phyloP scores from a whole-genome alignment of 2,797 vertebrate genomes.

The Pampus argenteus region DNA sequence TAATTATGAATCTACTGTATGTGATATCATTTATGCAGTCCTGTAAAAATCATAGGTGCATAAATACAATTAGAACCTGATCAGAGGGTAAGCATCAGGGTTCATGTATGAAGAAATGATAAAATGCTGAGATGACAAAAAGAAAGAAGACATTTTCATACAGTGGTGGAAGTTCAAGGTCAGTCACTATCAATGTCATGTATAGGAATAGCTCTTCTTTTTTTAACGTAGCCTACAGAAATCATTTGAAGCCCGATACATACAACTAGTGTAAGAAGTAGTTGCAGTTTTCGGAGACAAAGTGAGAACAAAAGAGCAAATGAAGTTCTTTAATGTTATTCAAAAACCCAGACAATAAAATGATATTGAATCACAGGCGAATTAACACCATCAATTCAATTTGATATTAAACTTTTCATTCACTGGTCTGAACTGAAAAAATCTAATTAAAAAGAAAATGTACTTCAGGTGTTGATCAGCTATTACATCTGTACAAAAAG shows the following conservation, averaged over 20 bases:
- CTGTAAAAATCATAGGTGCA: no score
- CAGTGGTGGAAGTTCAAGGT: background rate
- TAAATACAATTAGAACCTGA: background rate
- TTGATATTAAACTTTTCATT: slow-evolving; percentile 1
- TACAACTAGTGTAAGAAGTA: background rate
- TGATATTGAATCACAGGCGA: slow-evolving; percentile 5
- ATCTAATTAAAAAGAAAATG: background rate
- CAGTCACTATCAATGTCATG: background rate
- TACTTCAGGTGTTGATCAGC: background rate
- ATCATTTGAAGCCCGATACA: slow-evolving; percentile 2
- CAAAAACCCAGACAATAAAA: background rate
- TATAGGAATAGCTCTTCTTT: background rate
- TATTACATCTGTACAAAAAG: background rate
- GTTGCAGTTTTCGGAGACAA: slow-evolving; percentile 14
- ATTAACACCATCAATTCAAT: slow-evolving; percentile 3
- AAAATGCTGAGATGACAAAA: slow-evolving; percentile 5
- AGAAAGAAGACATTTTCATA: slow-evolving; percentile 12
- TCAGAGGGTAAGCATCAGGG: background rate
- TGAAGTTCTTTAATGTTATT: slow-evolving; percentile 3
- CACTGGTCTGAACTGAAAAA: background rate
- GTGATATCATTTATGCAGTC: no score
- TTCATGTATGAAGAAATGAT: background rate
- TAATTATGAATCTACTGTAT: background rate
- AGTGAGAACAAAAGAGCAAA: background rate
- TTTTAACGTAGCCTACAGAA: background rate